Evolutionary conservation across 2,888 invertebrate species (phyloP).

Genomic region (Drosophila mercatorum): DNA sequence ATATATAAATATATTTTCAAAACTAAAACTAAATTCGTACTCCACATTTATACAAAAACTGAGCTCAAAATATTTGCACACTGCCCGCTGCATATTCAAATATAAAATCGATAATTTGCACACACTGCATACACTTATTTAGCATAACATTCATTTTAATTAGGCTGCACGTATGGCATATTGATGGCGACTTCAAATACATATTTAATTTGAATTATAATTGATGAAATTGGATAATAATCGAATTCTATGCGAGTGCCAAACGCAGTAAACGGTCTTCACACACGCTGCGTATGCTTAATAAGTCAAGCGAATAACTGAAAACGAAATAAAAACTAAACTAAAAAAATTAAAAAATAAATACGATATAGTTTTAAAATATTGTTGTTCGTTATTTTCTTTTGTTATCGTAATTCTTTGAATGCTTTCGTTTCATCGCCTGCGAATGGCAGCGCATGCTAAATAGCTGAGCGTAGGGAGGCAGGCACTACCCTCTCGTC

Average conservation of each 20-base stretch:
- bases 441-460: conserved; percentile 49
- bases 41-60: too few relatives aligned
- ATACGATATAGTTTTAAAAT: conserved; percentile 26
- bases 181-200: not conserved
- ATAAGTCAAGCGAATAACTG: conserved; percentile 16
- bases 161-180: not conserved
- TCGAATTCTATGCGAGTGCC: not conserved
- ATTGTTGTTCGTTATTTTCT: conserved; percentile 5
- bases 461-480: conserved; percentile 35
- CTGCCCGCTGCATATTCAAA: not conserved
- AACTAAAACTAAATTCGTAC: too few relatives aligned
- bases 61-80: too few relatives aligned
- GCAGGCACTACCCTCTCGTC: not conserved
- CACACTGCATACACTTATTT: conserved; percentile 12
- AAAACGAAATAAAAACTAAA: conserved; percentile 17
- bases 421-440: conserved; percentile 45
- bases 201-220: conserved; percentile 7
- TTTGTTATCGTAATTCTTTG: conserved; percentile 27
- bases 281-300: conserved; percentile 37
- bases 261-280: not conserved
- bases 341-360: not conserved
- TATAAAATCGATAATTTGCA: conserved; percentile 3
- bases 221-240: not conserved
- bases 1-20: too few relatives aligned
- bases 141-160: conserved; percentile 17